Conservation (phyloP, 2,113 vertebrate species). For the Pelvicachromis taeniatus region DNA sequence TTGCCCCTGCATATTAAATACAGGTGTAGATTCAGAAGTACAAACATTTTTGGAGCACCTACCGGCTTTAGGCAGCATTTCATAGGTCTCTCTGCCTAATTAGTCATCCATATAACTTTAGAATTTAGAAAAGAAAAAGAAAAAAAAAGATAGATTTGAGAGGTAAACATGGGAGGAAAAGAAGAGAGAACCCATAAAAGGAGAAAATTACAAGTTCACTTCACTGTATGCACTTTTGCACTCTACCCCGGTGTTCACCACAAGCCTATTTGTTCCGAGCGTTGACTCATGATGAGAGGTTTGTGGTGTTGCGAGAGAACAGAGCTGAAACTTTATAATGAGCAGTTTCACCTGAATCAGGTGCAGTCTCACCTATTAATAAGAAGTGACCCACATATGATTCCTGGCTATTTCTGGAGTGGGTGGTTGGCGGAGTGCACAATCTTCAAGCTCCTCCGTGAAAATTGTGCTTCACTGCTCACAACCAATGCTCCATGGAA, state of each 20-base stretch:
- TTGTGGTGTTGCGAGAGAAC: conserved; percentile 25
- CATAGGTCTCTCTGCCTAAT: neutral
- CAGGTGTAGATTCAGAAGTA: neutral
- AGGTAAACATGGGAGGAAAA: neutral
- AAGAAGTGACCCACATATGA: conserved; percentile 48
- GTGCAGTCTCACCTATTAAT: conserved; percentile 37
- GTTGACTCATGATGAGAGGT: conserved; percentile 27
- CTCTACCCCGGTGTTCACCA: neutral
- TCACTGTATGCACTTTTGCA: neutral
- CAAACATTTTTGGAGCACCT: neutral
- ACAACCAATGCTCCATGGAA: conserved; percentile 10
- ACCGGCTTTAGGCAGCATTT: neutral
- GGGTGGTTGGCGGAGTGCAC: neutral
- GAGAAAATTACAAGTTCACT: neutral
- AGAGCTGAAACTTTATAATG: conserved; percentile 50
- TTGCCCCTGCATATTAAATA: neutral
- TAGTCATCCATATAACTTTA: neutral
- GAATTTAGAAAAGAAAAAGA: neutral
- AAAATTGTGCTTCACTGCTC: neutral
- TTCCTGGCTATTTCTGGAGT: conserved; percentile 8
- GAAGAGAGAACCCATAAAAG: neutral
- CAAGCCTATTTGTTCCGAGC: conserved; percentile 15
- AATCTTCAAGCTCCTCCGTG: conserved; percentile 5
- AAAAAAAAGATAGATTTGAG: neutral
- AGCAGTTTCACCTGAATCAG: conserved; percentile 46